Percentiles rank a stretch among this genome's conserved stretches.
Evolutionary conservation across 2,113 vertebrate genomes (phyloP).

Genomic region (Zootoca vivipara): DNA sequence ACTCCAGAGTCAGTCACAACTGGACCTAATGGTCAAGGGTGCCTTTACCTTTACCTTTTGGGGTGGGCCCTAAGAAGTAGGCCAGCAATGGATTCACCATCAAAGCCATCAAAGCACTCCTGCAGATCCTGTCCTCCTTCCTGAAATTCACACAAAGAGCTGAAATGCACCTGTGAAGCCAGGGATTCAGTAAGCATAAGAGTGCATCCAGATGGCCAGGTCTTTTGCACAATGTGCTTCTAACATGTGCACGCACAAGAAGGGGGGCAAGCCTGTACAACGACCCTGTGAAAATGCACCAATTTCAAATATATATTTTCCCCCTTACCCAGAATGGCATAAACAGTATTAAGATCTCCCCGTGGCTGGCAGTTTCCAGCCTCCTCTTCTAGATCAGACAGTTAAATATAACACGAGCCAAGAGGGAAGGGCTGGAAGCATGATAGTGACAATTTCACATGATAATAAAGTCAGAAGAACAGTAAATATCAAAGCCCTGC

Average conservation of each 20-base stretch:
- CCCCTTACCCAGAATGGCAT: neutral
- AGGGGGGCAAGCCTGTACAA: too few relatives aligned
- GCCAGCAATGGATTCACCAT: too few relatives aligned
- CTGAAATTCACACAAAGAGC: neutral
- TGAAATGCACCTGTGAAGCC: neutral
- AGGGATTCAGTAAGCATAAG: neutral
- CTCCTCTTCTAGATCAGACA: neutral
- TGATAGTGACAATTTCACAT: neutral
- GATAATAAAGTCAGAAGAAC: neutral
- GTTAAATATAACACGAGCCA: neutral
- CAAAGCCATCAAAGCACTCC: too few relatives aligned
- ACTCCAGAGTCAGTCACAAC: too few relatives aligned
- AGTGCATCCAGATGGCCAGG: neutral
- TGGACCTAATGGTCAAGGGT: too few relatives aligned
- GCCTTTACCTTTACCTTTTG: too few relatives aligned
- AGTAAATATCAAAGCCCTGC: constrained; percentile 8
- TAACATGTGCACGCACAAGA: neutral
- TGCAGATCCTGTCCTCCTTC: neutral
- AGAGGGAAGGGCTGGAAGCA: neutral
- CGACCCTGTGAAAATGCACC: neutral
- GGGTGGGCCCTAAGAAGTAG: too few relatives aligned
- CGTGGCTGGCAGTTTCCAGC: neutral
- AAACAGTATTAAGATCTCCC: neutral
- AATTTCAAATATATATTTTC: neutral
- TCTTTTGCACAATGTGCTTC: neutral